phyloP scores from a whole-genome alignment of 2,888 invertebrate genomes.

The Teinopalpus imperialis region DNA sequence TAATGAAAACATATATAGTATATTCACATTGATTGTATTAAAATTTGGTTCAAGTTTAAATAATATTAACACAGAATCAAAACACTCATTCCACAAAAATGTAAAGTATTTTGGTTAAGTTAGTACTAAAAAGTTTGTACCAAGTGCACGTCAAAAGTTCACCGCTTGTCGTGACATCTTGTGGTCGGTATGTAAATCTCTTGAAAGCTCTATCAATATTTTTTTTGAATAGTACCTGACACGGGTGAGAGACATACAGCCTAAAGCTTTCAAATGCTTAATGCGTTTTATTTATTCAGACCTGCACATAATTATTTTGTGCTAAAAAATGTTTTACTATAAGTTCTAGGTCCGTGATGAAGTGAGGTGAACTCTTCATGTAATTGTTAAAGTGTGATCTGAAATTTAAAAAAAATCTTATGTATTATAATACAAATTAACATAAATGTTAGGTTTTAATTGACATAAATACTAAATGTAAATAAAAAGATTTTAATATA shows the following conservation, averaged over 20 bases:
- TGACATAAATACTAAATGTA: no score
- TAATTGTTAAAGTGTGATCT: conserved; percentile 28
- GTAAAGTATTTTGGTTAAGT: conserved; percentile 77
- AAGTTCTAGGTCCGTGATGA: conserved; percentile 53
- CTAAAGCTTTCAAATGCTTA: neutral
- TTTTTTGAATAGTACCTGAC: conserved; percentile 36
- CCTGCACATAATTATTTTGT: conserved; percentile 49
- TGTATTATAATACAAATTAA: no score
- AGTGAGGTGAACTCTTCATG: conserved; percentile 40
- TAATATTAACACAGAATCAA: conserved; percentile 58
- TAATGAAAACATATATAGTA: conserved; percentile 3
- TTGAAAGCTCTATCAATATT: conserved; percentile 67
- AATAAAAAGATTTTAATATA: no score
- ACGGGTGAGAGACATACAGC: conserved; percentile 33
- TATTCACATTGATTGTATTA: conserved; percentile 9
- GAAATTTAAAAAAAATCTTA: conserved; percentile 32
- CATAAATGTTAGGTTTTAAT: no score
- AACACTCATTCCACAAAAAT: conserved; percentile 69
- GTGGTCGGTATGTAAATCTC: conserved; percentile 52
- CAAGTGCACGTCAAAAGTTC: conserved; percentile 82
- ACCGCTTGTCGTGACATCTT: conserved; percentile 65
- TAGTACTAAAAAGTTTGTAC: conserved; percentile 67
- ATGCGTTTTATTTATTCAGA: conserved; percentile 40
- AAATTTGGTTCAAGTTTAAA: conserved; percentile 34
- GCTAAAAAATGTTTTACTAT: conserved; percentile 56